Base-by-base conservation (phyloP, 2,797 vertebrate species). In the Euthynnus affinis region DNA sequence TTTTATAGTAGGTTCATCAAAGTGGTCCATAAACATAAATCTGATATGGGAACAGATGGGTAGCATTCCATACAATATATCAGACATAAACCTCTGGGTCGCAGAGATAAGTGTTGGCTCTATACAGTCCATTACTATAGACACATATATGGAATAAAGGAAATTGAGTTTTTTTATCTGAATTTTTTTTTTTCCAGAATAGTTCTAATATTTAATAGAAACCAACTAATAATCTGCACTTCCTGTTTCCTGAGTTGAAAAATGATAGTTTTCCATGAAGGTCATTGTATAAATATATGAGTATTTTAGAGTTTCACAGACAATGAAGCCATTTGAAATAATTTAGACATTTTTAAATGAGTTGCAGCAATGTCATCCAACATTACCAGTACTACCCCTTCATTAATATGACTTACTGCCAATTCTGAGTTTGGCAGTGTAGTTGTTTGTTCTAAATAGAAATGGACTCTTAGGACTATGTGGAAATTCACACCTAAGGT, bases 1-100 rank as follows among this genome's bases (percentile, higher is more conserved):
- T 76, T 85, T 87, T 81, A 83, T 87, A 68, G 78, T 44, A 61
- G 13, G 66, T 83, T 82, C 87, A 89, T 83, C 58, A 78, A 86
- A 83, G 80, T 60, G 40, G 44, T 62, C 66, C 65, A 87, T 85
- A 67, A 80, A 80, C 82, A 83, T 89, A 76, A 83, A 81, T 81
- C 37, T 74, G 82, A 85, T 85, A 71, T 69, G 59, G 51, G 82
- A 85, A 52, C 82, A 83, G 84, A 81, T 83, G 77, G 62, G 52
- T 74, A 59, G 46, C 53, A 59, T 80, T 83, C 65, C 17, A 51
- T 87, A 76, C 40, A 61, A 55, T 75, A 68, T 73, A 79, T 67
- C 40, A 71, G 44, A 64, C 37, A 83, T 74, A 78, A 78, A 74
- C 63, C 71, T 60, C 27, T 73, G 58, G 71, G 61, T 64, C 37